Evolutionary conservation across 2,113 vertebrate species (phyloP).

Genomic region (Sinocyclocheilus anophthalmus): DNA sequence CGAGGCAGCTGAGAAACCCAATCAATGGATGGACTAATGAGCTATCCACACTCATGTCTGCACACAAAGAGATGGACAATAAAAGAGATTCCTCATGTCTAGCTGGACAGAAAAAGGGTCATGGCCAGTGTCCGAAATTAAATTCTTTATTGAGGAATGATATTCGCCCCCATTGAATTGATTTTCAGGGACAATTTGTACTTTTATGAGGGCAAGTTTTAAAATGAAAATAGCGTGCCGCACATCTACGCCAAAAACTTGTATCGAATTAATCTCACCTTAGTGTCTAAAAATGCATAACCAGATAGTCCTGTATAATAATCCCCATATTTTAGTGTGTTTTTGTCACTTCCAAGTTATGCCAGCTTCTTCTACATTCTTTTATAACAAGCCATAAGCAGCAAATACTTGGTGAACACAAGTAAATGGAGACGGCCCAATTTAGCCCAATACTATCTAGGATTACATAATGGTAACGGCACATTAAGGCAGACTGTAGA

Average conservation of each 20-base stretch:
- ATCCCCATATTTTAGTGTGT: background rate
- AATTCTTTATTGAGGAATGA: background rate
- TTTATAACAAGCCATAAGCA: background rate
- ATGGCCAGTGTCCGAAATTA: background rate
- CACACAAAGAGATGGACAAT: constrained; percentile 38
- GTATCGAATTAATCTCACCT: background rate
- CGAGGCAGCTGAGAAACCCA: constrained; percentile 46
- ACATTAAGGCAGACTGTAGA: constrained; percentile 1
- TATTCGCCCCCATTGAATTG: background rate
- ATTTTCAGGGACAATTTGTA: background rate
- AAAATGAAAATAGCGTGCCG: background rate
- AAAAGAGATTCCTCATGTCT: background rate
- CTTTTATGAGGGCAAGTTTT: background rate
- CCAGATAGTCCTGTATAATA: background rate
- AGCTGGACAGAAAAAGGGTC: constrained; percentile 41
- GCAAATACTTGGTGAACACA: background rate
- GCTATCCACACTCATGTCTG: constrained; percentile 61
- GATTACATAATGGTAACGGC: constrained; percentile 5
- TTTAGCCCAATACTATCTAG: background rate
- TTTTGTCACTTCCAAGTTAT: background rate
- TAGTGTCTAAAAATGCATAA: background rate
- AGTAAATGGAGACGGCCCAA: background rate
- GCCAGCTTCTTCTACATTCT: background rate
- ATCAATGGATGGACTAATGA: constrained; percentile 72
- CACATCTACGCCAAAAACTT: background rate